These are phyloP conservation scores for Muricea muricata DNA, from an alignment of 92 coral and sea anemone genomes.

Conservation along the genomic window DNA sequence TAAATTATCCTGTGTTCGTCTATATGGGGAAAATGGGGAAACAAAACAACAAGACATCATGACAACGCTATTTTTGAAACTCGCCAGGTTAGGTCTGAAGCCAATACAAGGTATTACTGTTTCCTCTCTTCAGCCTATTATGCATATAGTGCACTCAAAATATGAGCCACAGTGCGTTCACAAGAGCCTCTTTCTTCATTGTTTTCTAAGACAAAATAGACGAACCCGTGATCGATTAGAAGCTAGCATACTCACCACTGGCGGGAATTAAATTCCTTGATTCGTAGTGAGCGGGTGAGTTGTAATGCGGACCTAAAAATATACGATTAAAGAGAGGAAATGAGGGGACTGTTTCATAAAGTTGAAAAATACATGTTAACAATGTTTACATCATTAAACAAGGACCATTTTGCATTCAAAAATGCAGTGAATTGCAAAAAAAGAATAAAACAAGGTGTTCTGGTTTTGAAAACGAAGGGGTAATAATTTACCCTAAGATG, in stretches of 20 bases:
- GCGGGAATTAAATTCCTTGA: slow-evolving; percentile 22
- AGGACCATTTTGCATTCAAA: not conserved
- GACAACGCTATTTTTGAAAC: slow-evolving; percentile 3
- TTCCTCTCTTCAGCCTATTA: not conserved
- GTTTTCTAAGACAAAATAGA: not conserved
- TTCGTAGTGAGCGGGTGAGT: slow-evolving; percentile 30
- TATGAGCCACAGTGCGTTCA: slow-evolving; percentile 27
- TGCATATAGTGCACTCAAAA: not conserved
- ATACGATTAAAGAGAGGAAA: not conserved
- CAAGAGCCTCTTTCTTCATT: slow-evolving; percentile 15
- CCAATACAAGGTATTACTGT: not conserved
- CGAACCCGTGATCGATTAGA: not conserved
- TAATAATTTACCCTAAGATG: too few species aligned
- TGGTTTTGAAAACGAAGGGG: not conserved
- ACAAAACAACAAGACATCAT: not conserved
- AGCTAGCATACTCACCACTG: slow-evolving; percentile 27
- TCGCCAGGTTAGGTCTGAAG: not conserved
- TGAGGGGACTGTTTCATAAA: too few species aligned
- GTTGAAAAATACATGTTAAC: too few species aligned
- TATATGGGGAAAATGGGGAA: not conserved
- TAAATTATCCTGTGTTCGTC: not conserved
- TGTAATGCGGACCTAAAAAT: slow-evolving; percentile 21
- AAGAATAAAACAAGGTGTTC: not conserved
- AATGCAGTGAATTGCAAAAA: not conserved
- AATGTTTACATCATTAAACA: not conserved